These are phyloP conservation scores for Hirundichthys speculiger DNA, from an alignment of 2,113 vertebrate genomes.

Conservation along the genomic window DNA sequence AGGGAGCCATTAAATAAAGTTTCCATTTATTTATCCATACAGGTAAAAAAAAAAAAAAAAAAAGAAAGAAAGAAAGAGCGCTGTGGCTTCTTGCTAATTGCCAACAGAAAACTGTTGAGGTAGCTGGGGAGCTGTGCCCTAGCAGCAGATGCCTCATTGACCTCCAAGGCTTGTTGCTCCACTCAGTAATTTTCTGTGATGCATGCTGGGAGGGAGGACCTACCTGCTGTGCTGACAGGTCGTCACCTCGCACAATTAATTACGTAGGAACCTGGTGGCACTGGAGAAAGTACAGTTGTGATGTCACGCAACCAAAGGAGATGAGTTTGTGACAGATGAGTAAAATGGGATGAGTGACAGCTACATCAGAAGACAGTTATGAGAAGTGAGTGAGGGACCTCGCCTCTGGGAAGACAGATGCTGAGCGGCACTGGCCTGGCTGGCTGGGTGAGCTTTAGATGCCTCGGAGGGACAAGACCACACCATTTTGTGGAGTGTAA, in stretches of 20 bases:
- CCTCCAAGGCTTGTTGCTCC: conserved; percentile 35
- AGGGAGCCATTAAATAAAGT: conserved; percentile 67
- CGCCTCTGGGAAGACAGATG: conserved; percentile 18
- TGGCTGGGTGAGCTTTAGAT: conserved; percentile 26
- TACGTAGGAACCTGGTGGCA: conserved; percentile 14
- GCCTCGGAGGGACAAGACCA: conserved; percentile 30
- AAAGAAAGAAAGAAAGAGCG: conserved; percentile 21
- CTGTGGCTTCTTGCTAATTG: conserved; percentile 58
- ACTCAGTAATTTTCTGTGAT: conserved; percentile 45
- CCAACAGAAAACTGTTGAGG: conserved; percentile 39
- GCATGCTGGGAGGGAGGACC: conserved; percentile 14
- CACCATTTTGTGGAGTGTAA: conserved; percentile 61
- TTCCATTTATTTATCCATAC: conserved; percentile 70
- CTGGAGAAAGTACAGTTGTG: conserved; percentile 1
- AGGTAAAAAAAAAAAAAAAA: too few relatives aligned
- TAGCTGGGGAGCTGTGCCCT: conserved; percentile 37
- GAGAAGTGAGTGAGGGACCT: conserved; percentile 11
- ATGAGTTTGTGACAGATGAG: conserved; percentile 5
- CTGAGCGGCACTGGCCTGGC: neutral
- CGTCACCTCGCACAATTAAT: conserved; percentile 5
- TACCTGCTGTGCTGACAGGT: conserved; percentile 26
- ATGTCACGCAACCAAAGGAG: conserved; percentile 1
- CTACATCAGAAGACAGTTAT: conserved; percentile 7
- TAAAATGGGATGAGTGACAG: conserved; percentile 13
- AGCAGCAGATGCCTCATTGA: conserved; percentile 12